phyloP scores from a whole-genome alignment of 2,113 vertebrate genomes.

The Chauna torquata region DNA sequence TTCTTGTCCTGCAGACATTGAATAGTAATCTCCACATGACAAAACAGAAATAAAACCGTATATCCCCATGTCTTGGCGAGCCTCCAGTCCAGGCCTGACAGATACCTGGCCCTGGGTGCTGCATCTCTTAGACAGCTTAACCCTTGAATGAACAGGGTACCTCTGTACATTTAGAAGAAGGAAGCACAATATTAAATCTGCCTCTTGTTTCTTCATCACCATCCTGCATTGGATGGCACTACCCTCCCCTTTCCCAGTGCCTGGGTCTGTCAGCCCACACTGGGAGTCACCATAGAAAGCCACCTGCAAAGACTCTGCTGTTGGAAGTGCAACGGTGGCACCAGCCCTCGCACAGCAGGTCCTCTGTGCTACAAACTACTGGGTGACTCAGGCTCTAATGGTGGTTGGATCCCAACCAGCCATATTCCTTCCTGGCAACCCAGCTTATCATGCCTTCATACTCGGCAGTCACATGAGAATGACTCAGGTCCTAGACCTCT shows the following conservation, averaged over 20 bases:
- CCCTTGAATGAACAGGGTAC: background rate
- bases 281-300: background rate
- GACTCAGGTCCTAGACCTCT: background rate
- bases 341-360: background rate
- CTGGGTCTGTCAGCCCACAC: background rate
- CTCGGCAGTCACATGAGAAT: background rate
- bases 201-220: background rate
- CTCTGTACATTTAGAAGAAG: background rate
- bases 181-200: background rate
- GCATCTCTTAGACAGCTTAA: constrained; percentile 9
- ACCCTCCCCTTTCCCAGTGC: background rate
- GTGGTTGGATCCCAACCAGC: background rate
- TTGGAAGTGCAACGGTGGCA: background rate
- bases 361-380: background rate
- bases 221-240: background rate
- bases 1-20: constrained; percentile 20
- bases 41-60: constrained; percentile 48
- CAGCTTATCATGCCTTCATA: background rate
- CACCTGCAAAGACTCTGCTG: background rate
- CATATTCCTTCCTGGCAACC: background rate
- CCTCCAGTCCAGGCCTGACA: constrained; percentile 48
- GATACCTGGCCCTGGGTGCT: constrained; percentile 22
- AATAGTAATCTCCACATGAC: constrained; percentile 37
- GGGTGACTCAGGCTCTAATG: background rate
- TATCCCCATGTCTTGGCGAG: constrained; percentile 14